phyloP scores from a whole-genome alignment of 2,888 invertebrate species.

The Epistrophella euchroma region DNA sequence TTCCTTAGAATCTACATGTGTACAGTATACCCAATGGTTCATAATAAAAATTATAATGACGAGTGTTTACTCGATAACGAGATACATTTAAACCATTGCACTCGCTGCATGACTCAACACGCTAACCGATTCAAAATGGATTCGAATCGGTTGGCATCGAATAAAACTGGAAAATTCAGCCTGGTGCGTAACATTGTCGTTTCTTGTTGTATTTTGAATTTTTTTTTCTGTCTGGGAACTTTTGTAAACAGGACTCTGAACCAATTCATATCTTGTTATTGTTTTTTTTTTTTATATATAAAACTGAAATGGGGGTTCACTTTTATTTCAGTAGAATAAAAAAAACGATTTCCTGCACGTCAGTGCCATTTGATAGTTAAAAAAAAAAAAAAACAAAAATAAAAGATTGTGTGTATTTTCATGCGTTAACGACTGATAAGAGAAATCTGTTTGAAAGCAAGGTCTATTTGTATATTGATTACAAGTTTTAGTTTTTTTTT shows the following conservation, averaged over 20 bases:
- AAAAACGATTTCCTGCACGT: neutral
- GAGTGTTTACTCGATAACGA: neutral
- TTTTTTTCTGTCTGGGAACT: neutral
- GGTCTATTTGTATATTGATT: constrained; percentile 31
- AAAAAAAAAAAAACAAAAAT: neutral
- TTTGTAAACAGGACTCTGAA: constrained; percentile 30
- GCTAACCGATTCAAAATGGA: neutral
- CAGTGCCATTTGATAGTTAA: neutral
- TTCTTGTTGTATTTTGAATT: neutral
- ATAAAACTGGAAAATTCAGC: constrained; percentile 38
- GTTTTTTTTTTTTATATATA: neutral
- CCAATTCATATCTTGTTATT: constrained; percentile 1
- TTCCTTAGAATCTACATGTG: too few relatives aligned
- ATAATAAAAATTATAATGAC: neutral
- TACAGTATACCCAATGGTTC: neutral
- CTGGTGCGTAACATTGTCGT: neutral
- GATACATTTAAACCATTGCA: neutral
- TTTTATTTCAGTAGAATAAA: neutral
- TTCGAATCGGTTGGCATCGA: constrained; percentile 14
- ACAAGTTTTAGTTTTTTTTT: constrained; percentile 8
- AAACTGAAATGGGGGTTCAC: neutral
- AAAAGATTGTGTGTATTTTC: neutral
- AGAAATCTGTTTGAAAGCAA: constrained; percentile 28
- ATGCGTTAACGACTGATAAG: constrained; percentile 37
- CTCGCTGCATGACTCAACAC: neutral